Evolutionary conservation across 1,140 invertebrate genomes (phyloP), one percentile per base, ranked within the genome.

Genomic region (Homalodisca vitripennis): DNA sequence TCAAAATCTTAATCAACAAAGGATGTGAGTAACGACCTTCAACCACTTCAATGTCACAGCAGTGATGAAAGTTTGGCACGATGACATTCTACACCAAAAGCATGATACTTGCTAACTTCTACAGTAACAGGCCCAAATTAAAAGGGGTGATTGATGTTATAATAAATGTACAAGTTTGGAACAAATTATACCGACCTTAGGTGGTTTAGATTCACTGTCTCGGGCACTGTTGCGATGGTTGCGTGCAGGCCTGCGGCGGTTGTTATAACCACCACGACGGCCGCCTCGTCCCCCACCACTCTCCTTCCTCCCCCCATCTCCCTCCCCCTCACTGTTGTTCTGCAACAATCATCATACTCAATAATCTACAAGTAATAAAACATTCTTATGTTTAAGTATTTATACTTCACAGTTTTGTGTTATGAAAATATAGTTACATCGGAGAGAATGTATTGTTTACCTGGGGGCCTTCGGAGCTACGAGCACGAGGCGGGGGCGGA

Each of bases 381-480:
- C 34, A 41, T 10, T 41, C 34, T 41, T 41, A 41, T 41, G 34
- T 41, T 41, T 10, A 10, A 41, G 34, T 41, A 10, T 41, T 10
- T 6, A 10, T 41, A 41, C 34, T 41, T 41, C 34, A 10, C 34
- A 17, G 34, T 41, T 41, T 41, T 41, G 34, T n/a, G n/a, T 41
- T 41, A 10, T 41, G 34, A 41, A 41, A 6, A 41, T 41, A 10
- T 41, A 10, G 6, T 41, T 17, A 6, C 17, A 41, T 41, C 34
- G 17, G 17, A 41, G 6, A 10, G 17, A 41, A 41, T 41, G 34
- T 41, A 31, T 34, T 57, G 66, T 73, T 74, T 75, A 80, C 78
- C 82, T 85, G 80, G 76, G 82, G 82, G 74, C 87, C 85, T 75
- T 86, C 85, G 72, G 84, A 85, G 67, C 83, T 80, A 72, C 83